Conservation (phyloP, 2,113 vertebrate genomes). For the Harpagus bidentatus region DNA sequence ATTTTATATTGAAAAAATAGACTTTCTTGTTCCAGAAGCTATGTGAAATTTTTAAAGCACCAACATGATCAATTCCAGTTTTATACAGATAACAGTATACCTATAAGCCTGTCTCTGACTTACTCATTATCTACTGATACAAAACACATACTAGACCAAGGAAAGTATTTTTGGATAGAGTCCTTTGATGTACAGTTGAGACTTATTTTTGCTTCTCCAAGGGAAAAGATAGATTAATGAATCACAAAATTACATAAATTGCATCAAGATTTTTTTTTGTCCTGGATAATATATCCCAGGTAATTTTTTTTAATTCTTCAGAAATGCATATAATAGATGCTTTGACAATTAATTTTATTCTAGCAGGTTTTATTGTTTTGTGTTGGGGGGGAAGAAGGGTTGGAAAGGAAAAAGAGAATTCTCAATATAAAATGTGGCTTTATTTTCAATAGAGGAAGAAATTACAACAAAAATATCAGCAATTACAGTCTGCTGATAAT, state of each 20-base stretch:
- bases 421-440: not conserved
- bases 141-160: not conserved
- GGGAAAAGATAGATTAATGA: not conserved
- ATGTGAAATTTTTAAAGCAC: not conserved
- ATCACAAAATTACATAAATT: not conserved
- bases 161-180: not conserved
- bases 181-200: not conserved
- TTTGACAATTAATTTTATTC: not conserved
- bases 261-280: not conserved
- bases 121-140: not conserved
- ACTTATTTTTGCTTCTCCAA: not conserved
- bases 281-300: not conserved
- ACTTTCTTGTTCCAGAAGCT: not conserved
- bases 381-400: fast-evolving
- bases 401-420: not conserved
- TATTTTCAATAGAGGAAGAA: not conserved
- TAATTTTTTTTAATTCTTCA: not conserved
- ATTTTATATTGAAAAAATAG: not conserved
- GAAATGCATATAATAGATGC: not conserved
- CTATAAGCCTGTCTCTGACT: not conserved
- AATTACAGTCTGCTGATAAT: not conserved
- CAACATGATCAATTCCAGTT: not conserved
- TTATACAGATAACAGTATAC: not conserved
- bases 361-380: not conserved
- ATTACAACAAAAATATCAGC: not conserved